Conservation (phyloP, 1,140 invertebrate genomes). For the Eulimnadia texana region DNA sequence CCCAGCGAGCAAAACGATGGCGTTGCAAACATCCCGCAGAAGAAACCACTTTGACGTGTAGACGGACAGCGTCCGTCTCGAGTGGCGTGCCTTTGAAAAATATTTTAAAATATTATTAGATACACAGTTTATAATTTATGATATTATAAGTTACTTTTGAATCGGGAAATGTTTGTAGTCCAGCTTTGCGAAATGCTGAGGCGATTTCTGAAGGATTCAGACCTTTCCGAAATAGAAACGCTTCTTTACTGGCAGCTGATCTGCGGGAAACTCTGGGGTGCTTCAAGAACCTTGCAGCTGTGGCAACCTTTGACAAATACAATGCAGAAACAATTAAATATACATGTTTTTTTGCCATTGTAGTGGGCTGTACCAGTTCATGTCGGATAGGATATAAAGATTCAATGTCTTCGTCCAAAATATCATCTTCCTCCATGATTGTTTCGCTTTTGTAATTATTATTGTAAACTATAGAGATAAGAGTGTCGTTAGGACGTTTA, state of each 20-base stretch:
- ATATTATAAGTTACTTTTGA: not conserved
- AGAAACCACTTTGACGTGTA: slow-evolving; percentile 29
- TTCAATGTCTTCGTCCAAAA: no score
- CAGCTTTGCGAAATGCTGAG: slow-evolving; percentile 47
- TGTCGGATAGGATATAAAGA: no score
- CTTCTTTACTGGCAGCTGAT: slow-evolving; percentile 54
- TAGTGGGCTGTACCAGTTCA: not conserved
- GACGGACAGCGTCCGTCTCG: not conserved
- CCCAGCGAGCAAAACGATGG: slow-evolving; percentile 49
- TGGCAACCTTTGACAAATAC: slow-evolving; percentile 46
- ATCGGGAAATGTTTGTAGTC: slow-evolving; percentile 19
- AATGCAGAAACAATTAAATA: not conserved
- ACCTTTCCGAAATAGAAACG: slow-evolving; percentile 66
- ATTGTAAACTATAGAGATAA: no score
- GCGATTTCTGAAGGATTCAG: slow-evolving; percentile 61
- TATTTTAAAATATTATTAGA: no score
- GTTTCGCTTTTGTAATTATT: no score
- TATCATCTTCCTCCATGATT: no score
- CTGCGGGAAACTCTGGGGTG: slow-evolving; percentile 63
- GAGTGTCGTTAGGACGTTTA: no score
- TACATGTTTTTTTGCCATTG: not conserved
- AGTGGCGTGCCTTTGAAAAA: no score
- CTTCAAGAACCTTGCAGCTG: slow-evolving; percentile 69
- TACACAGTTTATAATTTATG: no score
- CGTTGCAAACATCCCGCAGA: slow-evolving; percentile 48